A percentile compares a stretch with the other conserved stretches of the same genome.
phyloP scores from a whole-genome alignment of 2,888 invertebrate species.

The Aleiodes alternator region DNA sequence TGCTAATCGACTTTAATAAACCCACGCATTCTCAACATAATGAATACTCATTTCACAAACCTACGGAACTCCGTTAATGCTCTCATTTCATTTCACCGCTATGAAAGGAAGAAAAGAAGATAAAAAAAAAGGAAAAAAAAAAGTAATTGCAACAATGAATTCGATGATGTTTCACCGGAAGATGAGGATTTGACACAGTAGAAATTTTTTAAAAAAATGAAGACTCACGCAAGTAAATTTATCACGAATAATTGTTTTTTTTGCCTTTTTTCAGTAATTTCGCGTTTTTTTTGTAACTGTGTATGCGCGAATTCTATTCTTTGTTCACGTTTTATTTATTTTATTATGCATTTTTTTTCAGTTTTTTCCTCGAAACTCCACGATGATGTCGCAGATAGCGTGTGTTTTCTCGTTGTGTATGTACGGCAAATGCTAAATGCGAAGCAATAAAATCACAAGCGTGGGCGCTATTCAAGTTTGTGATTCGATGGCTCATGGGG shows the following conservation, averaged over 20 bases:
- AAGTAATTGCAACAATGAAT: background rate
- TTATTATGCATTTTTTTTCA: background rate
- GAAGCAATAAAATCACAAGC: constrained; percentile 34
- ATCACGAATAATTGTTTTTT: background rate
- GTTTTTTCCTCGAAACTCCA: background rate
- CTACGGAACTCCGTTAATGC: constrained; percentile 13
- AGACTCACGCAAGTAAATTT: background rate
- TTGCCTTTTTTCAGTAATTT: no score
- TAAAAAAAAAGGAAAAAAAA: background rate
- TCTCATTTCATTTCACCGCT: constrained; percentile 17
- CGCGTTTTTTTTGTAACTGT: no score
- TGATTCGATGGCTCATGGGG: constrained; percentile 27
- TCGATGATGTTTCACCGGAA: constrained; percentile 2
- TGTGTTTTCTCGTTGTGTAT: constrained; percentile 9
- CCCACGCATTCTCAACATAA: constrained; percentile 33
- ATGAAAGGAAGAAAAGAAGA: background rate
- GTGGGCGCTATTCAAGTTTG: constrained; percentile 31
- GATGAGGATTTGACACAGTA: background rate
- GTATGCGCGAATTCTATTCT: no score
- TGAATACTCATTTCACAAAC: constrained; percentile 9
- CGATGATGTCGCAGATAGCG: constrained; percentile 21
- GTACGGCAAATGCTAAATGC: constrained; percentile 17
- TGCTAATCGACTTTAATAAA: constrained; percentile 25
- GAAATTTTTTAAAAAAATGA: constrained; percentile 1
- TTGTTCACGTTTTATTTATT: no score